Evolutionary conservation across 1,140 invertebrate species (phyloP).

Genomic region (Vanessa atalanta): DNA sequence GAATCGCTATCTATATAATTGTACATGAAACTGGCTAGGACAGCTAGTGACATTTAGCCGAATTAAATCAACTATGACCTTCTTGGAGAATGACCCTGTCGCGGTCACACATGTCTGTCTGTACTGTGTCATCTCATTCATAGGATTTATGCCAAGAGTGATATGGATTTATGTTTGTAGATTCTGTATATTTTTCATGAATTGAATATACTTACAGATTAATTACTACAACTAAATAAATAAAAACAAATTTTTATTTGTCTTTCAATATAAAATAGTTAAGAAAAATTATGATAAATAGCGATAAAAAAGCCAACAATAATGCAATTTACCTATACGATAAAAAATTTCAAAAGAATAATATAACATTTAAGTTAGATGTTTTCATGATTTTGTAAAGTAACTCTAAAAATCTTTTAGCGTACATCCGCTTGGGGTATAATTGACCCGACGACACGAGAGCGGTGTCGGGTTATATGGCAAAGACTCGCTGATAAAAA

Average conservation of each 20-base stretch:
- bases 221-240: too few species aligned
- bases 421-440: constrained; percentile 40
- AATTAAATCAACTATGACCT: constrained; percentile 43
- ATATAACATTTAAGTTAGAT: background rate
- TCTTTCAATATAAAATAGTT: too few species aligned
- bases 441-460: constrained; percentile 40
- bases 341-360: background rate
- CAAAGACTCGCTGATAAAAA: constrained; percentile 19
- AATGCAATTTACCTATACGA: background rate
- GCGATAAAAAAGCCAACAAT: background rate
- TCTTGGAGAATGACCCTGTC: constrained; percentile 36
- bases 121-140: constrained; percentile 40
- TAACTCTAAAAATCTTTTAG: constrained; percentile 32
- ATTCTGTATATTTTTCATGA: constrained; percentile 10
- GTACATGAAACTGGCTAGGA: constrained; percentile 23
- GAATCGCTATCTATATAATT: constrained; percentile 18
- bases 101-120: constrained; percentile 29
- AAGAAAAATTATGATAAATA: too few species aligned
- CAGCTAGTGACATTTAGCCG: constrained; percentile 43
- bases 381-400: background rate
- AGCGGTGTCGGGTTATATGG: constrained; percentile 33
- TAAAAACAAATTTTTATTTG: too few species aligned
- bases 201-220: too few species aligned
- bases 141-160: constrained; percentile 2
- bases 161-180: background rate